Conservation (phyloP, 2,113 vertebrate genomes). For the Malaclemys terrapin region DNA sequence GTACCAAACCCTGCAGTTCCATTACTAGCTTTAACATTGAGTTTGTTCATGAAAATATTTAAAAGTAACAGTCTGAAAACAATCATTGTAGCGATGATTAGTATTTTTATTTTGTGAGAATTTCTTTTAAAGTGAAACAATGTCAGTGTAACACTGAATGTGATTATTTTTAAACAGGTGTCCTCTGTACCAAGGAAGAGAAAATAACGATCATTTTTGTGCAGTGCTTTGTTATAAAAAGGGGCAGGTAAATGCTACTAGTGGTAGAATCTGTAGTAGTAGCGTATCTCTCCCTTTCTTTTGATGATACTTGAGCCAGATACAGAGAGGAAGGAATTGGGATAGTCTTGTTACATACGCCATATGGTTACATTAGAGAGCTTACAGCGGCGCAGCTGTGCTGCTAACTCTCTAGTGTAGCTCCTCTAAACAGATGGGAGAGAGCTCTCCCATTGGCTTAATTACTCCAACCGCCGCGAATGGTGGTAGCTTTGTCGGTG, state of each 20-base stretch:
- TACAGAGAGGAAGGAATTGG: neutral
- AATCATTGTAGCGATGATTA: neutral
- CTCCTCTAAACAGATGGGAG: neutral
- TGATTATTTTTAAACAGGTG: neutral
- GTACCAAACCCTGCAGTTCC: neutral
- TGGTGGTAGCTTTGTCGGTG: neutral
- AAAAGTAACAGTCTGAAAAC: neutral
- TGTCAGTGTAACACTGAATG: neutral
- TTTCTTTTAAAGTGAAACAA: neutral
- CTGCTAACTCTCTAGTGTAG: neutral
- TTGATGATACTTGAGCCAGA: neutral
- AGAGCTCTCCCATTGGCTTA: neutral
- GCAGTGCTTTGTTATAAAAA: neutral
- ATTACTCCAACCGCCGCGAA: neutral
- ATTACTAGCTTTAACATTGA: neutral
- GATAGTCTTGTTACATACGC: neutral
- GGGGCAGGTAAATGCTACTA: neutral
- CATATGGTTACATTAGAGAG: too few relatives aligned
- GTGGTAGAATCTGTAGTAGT: neutral
- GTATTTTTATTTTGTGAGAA: neutral
- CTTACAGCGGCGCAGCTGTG: neutral
- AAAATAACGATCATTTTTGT: neutral
- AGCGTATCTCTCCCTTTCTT: neutral
- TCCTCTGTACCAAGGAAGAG: neutral
- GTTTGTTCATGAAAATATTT: neutral